These are phyloP conservation scores for Zoroaster sp. DNA, from an alignment of 53 echinoderm and acorn worm genomes.

Conservation along the genomic window DNA sequence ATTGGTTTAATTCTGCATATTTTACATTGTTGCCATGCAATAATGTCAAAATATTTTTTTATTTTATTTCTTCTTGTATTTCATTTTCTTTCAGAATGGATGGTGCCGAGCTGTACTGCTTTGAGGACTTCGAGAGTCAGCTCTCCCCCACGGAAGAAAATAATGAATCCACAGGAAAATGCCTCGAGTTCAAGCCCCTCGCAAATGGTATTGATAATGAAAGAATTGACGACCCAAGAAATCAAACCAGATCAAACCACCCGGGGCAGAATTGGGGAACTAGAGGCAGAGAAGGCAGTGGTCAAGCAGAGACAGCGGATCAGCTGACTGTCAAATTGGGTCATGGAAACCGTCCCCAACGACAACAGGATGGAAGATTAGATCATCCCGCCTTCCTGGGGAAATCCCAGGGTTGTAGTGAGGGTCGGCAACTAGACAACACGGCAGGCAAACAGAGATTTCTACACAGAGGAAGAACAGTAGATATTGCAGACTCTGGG, in stretches of 20 bases:
- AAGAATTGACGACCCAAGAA: neutral
- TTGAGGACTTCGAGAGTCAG: conserved; percentile 91
- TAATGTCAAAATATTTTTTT: neutral
- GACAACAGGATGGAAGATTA: conserved; percentile 53
- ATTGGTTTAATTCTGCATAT: neutral
- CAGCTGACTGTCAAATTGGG: conserved; percentile 4
- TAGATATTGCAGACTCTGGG: conserved; percentile 1
- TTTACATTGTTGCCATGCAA: neutral
- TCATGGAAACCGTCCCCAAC: conserved; percentile 21
- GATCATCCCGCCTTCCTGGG: conserved; percentile 43
- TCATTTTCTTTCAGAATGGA: conserved; percentile 65
- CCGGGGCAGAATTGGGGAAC: neutral
- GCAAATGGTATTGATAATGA: neutral
- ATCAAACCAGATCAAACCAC: neutral
- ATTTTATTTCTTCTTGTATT: neutral
- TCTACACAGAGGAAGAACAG: conserved; percentile 25
- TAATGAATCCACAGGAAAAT: neutral
- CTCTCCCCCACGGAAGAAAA: conserved; percentile 28
- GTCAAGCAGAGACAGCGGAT: neutral
- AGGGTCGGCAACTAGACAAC: neutral
- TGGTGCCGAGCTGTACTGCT: conserved; percentile 96
- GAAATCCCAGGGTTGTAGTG: conserved; percentile 38
- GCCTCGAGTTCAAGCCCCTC: neutral
- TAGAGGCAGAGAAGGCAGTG: neutral
- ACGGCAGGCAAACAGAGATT: conserved; percentile 1